Base-by-base conservation (phyloP, 2,113 vertebrate genomes). In the Seriola rivoliana region DNA sequence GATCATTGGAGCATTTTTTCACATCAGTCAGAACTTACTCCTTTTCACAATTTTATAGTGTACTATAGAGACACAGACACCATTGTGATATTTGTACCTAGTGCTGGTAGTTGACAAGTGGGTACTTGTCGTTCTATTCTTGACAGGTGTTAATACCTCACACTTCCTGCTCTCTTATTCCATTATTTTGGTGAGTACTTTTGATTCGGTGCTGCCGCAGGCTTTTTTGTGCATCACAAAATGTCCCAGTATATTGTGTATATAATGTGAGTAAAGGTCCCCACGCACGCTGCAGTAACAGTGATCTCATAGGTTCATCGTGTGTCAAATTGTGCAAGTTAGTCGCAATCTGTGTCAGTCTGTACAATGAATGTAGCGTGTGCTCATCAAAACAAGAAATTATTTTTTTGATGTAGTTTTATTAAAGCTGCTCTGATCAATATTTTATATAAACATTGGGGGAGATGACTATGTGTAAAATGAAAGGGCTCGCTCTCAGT, bases 1-100 rank as follows among this genome's bases (percentile, higher is more conserved):
- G 87, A 92, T 93, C 85, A 78, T 85, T 80, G 79, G 75, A 76
- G 89, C 58, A 78, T 89, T 87, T 81, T 79, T 70, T 62, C 68
- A 66, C 83, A 87, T 91, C 81, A 84, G 38, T 86, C 85, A 88
- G 44, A 89, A 82, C 68, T 81, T 66, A 82, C 77, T 85, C 52
- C 69, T 85, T 88, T 79, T 79, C 52, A 80, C 91, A 63, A 68
- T 75, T 80, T 54, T 73, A 80, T 34, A 74, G 75, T 63, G 80
- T 65, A 75, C 64, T 59, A 5, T 64, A 40, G 76, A 90, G 83
- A 88, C 76, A 80, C 66, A 71, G 44, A 74, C 70, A 62, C 54
- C 29, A 17, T 68, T 46, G 80, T 81, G 75, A 81, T 82, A 62
- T 68, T 80, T 82, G 82, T 78, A 84, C 58, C 78, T 75, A 78